A percentile compares a stretch with the other conserved stretches of the same genome.
phyloP scores from a whole-genome alignment of 2,113 vertebrate species.

The Perca fluviatilis region DNA sequence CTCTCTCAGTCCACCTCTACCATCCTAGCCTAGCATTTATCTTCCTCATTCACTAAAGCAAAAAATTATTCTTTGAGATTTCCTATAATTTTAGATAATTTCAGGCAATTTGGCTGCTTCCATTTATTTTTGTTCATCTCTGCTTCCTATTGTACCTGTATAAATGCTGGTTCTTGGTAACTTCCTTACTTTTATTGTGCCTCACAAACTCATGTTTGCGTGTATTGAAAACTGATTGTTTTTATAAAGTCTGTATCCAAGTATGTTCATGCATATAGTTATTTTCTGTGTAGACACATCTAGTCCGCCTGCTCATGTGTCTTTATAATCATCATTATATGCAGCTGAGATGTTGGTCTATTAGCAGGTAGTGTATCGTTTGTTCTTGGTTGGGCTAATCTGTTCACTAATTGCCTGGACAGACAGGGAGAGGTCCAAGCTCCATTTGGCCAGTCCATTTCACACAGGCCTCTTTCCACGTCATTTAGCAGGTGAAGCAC shows the following conservation, averaged over 20 bases:
- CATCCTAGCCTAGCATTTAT: constrained; percentile 22
- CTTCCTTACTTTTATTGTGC: background rate
- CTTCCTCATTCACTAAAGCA: background rate
- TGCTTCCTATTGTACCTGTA: background rate
- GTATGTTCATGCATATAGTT: too few relatives aligned
- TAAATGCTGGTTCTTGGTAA: constrained; percentile 1
- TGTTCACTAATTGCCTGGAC: constrained; percentile 70
- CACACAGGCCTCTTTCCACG: constrained; percentile 66
- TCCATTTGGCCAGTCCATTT: constrained; percentile 79
- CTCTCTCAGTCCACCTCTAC: constrained; percentile 36
- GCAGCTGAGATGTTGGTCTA: constrained; percentile 49
- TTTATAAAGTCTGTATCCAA: background rate
- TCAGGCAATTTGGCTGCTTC: constrained; percentile 27
- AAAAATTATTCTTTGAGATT: constrained; percentile 27
- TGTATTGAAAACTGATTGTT: background rate
- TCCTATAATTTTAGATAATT: constrained; percentile 53
- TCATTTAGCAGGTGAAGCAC: constrained; percentile 80
- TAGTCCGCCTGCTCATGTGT: background rate
- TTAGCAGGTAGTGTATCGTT: constrained; percentile 50
- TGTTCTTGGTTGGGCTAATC: constrained; percentile 57
- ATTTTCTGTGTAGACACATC: background rate
- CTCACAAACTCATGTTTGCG: background rate
- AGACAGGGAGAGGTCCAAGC: constrained; percentile 70
- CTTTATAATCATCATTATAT: constrained; percentile 33
- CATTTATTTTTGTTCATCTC: constrained; percentile 23